These are phyloP conservation scores for Trichopoda pennipes DNA, from an alignment of 2,888 invertebrate species.

Conservation along the genomic window DNA sequence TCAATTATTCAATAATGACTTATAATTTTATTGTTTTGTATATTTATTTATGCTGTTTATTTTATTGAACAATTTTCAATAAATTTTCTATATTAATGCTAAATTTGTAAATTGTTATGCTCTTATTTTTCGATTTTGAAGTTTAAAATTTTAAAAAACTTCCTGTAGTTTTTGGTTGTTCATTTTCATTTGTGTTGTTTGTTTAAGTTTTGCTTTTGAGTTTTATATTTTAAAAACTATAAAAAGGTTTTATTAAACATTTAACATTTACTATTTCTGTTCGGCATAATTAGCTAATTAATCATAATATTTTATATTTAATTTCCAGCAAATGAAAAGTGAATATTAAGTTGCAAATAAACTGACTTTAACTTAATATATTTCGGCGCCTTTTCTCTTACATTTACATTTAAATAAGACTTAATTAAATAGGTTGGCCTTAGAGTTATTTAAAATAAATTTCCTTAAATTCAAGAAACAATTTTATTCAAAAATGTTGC, in stretches of 20 bases:
- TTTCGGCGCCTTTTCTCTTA: too few relatives aligned
- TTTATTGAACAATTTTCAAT: slow-evolving; percentile 13
- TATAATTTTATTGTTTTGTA: slow-evolving; percentile 5
- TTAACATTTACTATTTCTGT: slow-evolving; percentile 42
- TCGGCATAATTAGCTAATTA: slow-evolving; percentile 12
- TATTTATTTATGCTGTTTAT: slow-evolving; percentile 37
- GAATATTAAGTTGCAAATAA: too few relatives aligned
- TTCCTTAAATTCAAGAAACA: neutral
- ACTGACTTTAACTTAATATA: too few relatives aligned
- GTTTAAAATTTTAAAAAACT: slow-evolving; percentile 21
- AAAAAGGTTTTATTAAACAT: slow-evolving; percentile 39
- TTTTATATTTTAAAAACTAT: slow-evolving; percentile 19
- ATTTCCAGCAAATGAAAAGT: too few relatives aligned
- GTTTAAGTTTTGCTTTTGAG: neutral
- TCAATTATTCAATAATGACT: slow-evolving; percentile 16
- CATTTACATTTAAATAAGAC: too few relatives aligned
- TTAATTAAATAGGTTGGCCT: neutral
- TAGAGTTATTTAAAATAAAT: slow-evolving; percentile 1
- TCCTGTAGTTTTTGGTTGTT: neutral
- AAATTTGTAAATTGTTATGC: neutral
- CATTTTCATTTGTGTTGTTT: neutral
- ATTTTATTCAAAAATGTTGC: too few relatives aligned
- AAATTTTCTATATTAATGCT: slow-evolving; percentile 11
- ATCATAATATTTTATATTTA: too few relatives aligned
- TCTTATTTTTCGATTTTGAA: neutral